phyloP scores from a whole-genome alignment of 2,797 vertebrate genomes.

The Sebastes trivittatus region DNA sequence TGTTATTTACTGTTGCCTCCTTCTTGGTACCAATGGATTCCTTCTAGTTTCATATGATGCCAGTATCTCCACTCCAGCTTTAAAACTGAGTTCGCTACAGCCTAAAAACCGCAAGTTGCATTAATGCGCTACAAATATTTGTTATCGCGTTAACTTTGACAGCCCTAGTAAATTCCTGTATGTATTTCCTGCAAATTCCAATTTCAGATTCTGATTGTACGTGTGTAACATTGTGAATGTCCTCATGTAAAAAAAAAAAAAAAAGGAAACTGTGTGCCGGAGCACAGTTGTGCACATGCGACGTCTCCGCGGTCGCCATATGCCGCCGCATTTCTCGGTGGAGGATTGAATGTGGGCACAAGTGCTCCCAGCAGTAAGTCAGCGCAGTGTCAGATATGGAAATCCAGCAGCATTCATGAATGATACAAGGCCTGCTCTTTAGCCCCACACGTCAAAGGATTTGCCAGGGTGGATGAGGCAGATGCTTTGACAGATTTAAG shows the following conservation, averaged over 20 bases:
- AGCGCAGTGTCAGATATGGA: conserved; percentile 80
- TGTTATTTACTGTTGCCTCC: too few species aligned
- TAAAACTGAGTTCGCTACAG: too few species aligned
- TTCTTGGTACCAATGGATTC: too few species aligned
- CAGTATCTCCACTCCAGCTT: too few species aligned
- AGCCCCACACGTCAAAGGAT: conserved; percentile 81
- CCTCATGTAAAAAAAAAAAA: not conserved
- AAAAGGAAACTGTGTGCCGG: not conserved
- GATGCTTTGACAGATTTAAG: conserved; percentile 86
- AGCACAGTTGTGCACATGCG: conserved; percentile 36
- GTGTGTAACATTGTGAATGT: not conserved
- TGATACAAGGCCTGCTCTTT: conserved; percentile 80
- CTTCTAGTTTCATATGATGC: too few species aligned
- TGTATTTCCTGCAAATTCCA: conserved; percentile 15
- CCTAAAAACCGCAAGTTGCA: too few species aligned
- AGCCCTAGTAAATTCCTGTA: conserved; percentile 8
- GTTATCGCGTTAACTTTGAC: too few species aligned
- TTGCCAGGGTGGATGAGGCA: conserved; percentile 80
- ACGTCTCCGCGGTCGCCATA: conserved; percentile 65
- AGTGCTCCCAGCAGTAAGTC: conserved; percentile 73
- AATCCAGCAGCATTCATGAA: conserved; percentile 82
- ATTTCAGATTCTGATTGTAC: conserved; percentile 13
- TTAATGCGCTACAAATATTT: too few species aligned
- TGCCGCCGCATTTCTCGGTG: conserved; percentile 64
- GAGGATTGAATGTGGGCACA: conserved; percentile 71